Conservation (phyloP, 30 jellyfish, hydroid and myxozoan species). For the Rhopilema esculentum region DNA sequence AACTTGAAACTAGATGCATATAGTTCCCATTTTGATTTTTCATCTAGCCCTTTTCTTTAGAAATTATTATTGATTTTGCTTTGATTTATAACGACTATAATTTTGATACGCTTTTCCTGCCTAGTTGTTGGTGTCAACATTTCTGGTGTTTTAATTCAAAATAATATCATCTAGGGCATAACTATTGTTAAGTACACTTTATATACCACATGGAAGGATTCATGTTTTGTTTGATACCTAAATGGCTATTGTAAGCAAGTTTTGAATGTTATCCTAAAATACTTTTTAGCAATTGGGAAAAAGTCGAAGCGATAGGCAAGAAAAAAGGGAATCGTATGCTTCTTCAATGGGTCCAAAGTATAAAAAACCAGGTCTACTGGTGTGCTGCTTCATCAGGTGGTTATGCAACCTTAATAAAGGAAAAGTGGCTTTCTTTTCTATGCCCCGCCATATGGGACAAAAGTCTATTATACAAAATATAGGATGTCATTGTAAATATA, state of each 20-base stretch:
- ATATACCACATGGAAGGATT: not conserved
- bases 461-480: too few species aligned
- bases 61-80: not conserved
- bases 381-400: constrained; percentile 19
- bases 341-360: constrained; percentile 6
- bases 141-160: not conserved
- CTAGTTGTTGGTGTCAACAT: not conserved
- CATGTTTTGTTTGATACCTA: not conserved
- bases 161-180: not conserved
- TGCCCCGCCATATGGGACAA: too few species aligned
- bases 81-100: not conserved
- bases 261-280: not conserved
- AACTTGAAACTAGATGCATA: not conserved
- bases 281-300: constrained; percentile 16
- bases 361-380: constrained; percentile 2
- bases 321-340: constrained; percentile 11
- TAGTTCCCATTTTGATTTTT: not conserved
- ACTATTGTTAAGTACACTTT: not conserved
- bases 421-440: constrained; percentile 2
- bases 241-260: not conserved
- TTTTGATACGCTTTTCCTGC: not conserved
- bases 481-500: too few species aligned
- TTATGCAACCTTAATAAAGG: not conserved
- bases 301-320: constrained; percentile 11
- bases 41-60: not conserved